Percentiles rank a stretch among this genome's conserved stretches.
These are phyloP conservation scores for Gulo gulo DNA, from an alignment of 2,113 vertebrate species.

Conservation along the genomic window DNA sequence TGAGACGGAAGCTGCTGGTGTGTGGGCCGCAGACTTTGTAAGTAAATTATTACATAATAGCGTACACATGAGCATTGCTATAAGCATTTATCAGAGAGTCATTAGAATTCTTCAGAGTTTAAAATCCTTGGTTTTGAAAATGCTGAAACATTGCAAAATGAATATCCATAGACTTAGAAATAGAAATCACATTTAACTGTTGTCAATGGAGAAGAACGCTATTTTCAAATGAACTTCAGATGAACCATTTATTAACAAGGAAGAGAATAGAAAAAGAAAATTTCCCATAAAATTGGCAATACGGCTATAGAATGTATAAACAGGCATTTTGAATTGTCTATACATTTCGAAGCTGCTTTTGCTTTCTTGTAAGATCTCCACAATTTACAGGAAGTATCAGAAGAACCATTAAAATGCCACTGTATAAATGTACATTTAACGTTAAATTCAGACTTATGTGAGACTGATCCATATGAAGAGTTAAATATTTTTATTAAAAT, in stretches of 20 bases:
- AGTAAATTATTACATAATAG: neutral
- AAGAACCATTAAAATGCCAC: neutral
- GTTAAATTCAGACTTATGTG: constrained; percentile 1
- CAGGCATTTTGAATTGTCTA: neutral
- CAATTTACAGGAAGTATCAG: neutral
- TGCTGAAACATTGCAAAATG: neutral
- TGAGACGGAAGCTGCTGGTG: neutral
- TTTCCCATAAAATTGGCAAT: neutral
- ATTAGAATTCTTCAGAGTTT: neutral
- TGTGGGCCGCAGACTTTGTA: neutral
- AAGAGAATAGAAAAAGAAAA: constrained; percentile 21
- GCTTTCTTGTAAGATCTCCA: neutral
- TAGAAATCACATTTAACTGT: neutral
- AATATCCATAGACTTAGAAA: neutral
- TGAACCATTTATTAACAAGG: neutral
- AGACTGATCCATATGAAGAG: neutral
- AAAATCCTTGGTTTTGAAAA: constrained; percentile 14
- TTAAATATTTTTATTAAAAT: neutral
- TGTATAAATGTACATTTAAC: neutral
- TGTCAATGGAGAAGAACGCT: neutral
- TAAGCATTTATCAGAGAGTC: neutral
- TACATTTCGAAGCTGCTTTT: neutral
- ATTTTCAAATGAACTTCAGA: neutral
- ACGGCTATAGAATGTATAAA: neutral
- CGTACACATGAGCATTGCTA: neutral